phyloP scores from a whole-genome alignment of 1,140 invertebrate species.

The Pogonomyrmex barbatus region DNA sequence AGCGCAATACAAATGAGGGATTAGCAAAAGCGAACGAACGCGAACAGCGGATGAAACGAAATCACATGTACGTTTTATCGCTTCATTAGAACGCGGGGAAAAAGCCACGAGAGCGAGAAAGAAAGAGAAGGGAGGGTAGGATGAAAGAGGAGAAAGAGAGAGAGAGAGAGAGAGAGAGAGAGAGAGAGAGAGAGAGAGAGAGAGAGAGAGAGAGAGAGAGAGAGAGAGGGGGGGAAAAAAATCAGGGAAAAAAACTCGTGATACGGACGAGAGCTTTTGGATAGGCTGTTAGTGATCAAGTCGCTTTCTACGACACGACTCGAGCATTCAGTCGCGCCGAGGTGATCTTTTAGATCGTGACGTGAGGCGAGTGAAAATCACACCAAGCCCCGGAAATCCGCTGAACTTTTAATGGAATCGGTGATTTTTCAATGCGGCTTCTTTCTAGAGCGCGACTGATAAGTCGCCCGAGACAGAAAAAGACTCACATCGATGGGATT shows the following conservation, averaged over 20 bases:
- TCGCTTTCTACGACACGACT: conserved; percentile 43
- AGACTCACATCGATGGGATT: conserved; percentile 44
- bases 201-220: conserved; percentile 7
- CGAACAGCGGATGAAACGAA: conserved; percentile 13
- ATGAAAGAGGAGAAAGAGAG: background rate
- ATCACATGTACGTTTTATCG: conserved; percentile 49
- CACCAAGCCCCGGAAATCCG: conserved; percentile 58
- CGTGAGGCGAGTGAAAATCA: conserved; percentile 55
- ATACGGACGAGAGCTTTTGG: conserved; percentile 37
- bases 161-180: background rate
- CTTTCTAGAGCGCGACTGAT: conserved; percentile 17
- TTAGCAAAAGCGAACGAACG: conserved; percentile 47
- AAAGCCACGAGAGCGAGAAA: conserved; percentile 33
- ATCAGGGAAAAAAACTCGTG: conserved; percentile 33
- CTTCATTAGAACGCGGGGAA: conserved; percentile 47
- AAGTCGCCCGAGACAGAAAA: conserved; percentile 60
- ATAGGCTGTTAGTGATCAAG: conserved; percentile 51
- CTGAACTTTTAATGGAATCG: conserved; percentile 78
- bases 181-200: conserved; percentile 7
- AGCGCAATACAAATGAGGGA: conserved; percentile 43
- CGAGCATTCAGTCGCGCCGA: conserved; percentile 29
- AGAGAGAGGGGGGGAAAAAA: background rate
- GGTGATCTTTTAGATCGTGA: conserved; percentile 53
- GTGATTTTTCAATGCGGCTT: conserved; percentile 73
- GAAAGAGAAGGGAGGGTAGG: background rate